phyloP scores from a whole-genome alignment of 1,140 invertebrate genomes.

The Drosophila tsacasi region DNA sequence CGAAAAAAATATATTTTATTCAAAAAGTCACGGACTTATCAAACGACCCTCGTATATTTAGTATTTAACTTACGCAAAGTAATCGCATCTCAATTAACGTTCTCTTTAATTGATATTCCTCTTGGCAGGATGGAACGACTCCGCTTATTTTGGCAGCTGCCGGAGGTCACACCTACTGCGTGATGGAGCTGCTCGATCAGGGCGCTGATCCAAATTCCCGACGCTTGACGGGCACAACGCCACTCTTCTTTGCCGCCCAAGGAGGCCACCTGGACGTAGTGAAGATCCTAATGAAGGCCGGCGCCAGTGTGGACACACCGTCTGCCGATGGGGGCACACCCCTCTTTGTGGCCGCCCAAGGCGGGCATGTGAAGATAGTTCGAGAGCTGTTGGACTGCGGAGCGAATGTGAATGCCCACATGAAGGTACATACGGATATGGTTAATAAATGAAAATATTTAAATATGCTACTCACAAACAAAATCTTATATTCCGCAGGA shows the following conservation, averaged over 20 bases:
- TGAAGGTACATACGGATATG: conserved; percentile 91
- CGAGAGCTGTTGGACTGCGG: conserved; percentile 92
- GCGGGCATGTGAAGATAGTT: conserved; percentile 94
- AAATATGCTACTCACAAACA: not conserved
- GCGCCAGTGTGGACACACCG: conserved; percentile 91
- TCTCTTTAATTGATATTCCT: conserved; percentile 51
- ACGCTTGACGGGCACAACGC: conserved; percentile 94
- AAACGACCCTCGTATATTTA: no score
- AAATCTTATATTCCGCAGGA: conserved; percentile 88
- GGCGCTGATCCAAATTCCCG: conserved; percentile 94
- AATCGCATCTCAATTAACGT: not conserved
- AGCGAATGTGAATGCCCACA: conserved; percentile 93
- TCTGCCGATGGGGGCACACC: conserved; percentile 97
- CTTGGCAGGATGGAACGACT: conserved; percentile 94
- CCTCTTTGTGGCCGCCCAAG: conserved; percentile 96
- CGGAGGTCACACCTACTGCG: conserved; percentile 94
- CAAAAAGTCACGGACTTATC: no score
- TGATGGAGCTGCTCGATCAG: conserved; percentile 93
- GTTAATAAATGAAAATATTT: not conserved
- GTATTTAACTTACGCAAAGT: not conserved
- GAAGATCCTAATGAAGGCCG: conserved; percentile 90
- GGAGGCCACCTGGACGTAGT: conserved; percentile 94
- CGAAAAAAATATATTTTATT: no score
- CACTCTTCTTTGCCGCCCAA: conserved; percentile 96
- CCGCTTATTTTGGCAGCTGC: conserved; percentile 95